Evolutionary conservation across 2,113 vertebrate genomes (phyloP).

Genomic region (Oreochromis spilurus): DNA sequence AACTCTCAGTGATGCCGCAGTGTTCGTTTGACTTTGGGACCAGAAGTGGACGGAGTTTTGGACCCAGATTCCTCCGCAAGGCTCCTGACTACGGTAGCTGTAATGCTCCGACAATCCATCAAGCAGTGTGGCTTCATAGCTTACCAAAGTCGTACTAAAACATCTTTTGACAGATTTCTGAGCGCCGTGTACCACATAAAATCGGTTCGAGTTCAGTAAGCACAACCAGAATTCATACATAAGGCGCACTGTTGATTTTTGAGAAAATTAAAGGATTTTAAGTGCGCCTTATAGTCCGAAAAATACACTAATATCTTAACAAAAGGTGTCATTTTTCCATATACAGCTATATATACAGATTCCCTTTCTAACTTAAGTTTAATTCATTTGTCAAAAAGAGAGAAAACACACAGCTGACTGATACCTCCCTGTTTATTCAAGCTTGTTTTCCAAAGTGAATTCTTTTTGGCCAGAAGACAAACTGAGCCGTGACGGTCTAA

Average conservation of each 20-base stretch:
- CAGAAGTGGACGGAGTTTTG: accelerated
- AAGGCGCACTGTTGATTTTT: not conserved
- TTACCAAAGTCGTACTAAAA: accelerated
- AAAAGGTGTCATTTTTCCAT: not conserved
- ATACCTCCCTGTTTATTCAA: not conserved
- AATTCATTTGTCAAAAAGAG: not conserved
- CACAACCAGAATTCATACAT: accelerated
- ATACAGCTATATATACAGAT: not conserved
- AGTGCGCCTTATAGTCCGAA: accelerated
- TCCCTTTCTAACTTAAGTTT: not conserved
- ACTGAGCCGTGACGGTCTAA: not conserved
- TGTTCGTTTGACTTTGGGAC: not conserved
- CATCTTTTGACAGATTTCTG: not conserved
- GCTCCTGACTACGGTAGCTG: not conserved
- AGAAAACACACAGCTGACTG: not conserved
- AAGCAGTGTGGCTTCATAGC: accelerated
- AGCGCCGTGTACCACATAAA: not conserved
- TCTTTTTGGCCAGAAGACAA: not conserved
- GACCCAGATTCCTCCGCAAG: accelerated
- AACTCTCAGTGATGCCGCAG: accelerated
- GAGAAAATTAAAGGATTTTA: not conserved
- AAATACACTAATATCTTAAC: accelerated
- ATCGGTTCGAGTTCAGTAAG: not conserved
- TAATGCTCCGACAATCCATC: accelerated
- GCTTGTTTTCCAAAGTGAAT: not conserved